Conservation (phyloP, 2,113 vertebrate genomes). For the Rhadina sibilatrix region DNA sequence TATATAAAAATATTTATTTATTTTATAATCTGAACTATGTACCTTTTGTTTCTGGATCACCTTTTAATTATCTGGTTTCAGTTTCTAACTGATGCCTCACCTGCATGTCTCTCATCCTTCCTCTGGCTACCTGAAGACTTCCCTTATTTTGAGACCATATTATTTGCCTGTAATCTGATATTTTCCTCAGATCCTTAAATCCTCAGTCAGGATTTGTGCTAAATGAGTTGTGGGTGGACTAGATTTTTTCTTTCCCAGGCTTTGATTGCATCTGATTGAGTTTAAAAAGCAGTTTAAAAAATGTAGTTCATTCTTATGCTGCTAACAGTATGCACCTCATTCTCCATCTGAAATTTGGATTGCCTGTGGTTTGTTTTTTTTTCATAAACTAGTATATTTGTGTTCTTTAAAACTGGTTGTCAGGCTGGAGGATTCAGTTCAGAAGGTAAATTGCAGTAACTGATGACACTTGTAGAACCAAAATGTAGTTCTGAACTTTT, state of each 20-base stretch:
- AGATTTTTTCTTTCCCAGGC: not conserved
- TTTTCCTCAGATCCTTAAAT: too few species aligned
- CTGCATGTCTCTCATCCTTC: not conserved
- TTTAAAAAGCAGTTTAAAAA: not conserved
- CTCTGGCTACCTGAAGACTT: not conserved
- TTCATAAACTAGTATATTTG: not conserved
- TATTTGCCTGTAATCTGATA: not conserved
- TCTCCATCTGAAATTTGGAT: not conserved
- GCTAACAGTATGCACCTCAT: not conserved
- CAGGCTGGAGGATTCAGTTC: not conserved
- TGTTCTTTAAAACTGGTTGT: not conserved
- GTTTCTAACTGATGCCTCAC: not conserved
- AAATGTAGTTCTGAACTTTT: not conserved
- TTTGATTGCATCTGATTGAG: not conserved
- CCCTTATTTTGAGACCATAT: not conserved
- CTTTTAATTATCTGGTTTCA: not conserved
- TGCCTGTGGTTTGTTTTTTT: not conserved
- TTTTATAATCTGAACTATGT: not conserved
- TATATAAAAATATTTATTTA: not conserved
- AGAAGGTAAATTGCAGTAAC: not conserved
- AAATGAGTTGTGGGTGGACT: not conserved
- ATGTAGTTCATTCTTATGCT: not conserved
- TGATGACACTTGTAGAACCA: fast-evolving
- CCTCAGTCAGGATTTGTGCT: not conserved
- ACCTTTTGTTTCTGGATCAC: not conserved